Evolutionary conservation across 2,113 vertebrate genomes (phyloP).

Genomic region (Tachysurus vachellii): DNA sequence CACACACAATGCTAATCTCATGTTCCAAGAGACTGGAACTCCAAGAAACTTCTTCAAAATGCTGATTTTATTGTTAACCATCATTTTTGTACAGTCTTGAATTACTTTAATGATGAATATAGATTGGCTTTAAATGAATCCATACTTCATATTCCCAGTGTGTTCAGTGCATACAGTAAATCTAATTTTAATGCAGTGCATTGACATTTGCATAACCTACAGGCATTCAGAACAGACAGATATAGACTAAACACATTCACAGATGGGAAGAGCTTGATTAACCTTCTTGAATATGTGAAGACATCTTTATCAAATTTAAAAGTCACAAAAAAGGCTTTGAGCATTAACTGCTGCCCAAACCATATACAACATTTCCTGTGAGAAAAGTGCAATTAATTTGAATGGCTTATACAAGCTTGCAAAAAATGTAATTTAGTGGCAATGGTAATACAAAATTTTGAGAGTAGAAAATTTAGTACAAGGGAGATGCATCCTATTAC

Average conservation of each 20-base stretch:
- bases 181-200: neutral
- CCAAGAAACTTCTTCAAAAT: neutral
- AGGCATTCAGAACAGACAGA: neutral
- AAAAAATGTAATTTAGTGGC: neutral
- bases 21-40: no score
- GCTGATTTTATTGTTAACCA: neutral
- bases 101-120: neutral
- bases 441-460: neutral
- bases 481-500: neutral
- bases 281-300: neutral
- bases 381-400: neutral
- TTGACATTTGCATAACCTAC: neutral
- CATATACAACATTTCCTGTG: neutral
- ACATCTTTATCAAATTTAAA: neutral
- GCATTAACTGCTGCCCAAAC: neutral
- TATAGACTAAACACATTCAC: neutral
- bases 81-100: neutral
- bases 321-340: neutral
- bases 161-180: constrained; percentile 9
- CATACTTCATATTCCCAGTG: neutral
- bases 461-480: neutral
- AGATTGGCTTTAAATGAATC: neutral
- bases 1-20: neutral
- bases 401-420: neutral
- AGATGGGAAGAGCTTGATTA: neutral